Evolutionary conservation across 2,113 vertebrate genomes (phyloP).

Genomic region (Prionailurus bengalensis): DNA sequence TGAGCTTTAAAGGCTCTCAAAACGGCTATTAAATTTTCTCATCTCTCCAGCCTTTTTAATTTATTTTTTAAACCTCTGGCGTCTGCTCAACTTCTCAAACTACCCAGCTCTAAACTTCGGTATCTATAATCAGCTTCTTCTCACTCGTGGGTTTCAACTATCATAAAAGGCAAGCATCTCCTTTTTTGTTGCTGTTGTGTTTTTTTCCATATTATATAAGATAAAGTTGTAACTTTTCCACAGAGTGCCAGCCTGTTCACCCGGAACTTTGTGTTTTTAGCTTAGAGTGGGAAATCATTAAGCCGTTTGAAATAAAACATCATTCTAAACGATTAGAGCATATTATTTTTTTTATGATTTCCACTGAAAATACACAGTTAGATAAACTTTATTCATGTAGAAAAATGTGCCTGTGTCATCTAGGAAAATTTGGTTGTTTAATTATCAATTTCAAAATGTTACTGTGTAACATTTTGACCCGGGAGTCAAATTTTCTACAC

Average conservation of each 20-base stretch:
- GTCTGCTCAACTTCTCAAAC: neutral
- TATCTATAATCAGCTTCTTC: neutral
- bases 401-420: neutral
- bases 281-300: neutral
- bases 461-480: neutral
- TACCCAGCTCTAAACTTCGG: neutral
- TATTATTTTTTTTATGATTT: neutral
- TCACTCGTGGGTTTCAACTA: neutral
- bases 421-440: neutral
- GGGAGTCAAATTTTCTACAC: neutral
- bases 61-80: neutral
- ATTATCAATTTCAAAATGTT: neutral
- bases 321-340: neutral
- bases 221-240: neutral
- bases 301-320: neutral
- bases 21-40: neutral
- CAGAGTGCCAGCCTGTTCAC: neutral
- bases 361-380: neutral
- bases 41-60: neutral
- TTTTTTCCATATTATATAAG: neutral
- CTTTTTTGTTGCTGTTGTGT: neutral
- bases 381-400: neutral
- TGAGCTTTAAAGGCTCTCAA: neutral
- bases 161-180: neutral
- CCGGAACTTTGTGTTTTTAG: neutral